Percentiles rank a stretch among this genome's conserved stretches.
These are phyloP conservation scores for Petroica traversi DNA, from an alignment of 2,113 vertebrate species.

Conservation along the genomic window DNA sequence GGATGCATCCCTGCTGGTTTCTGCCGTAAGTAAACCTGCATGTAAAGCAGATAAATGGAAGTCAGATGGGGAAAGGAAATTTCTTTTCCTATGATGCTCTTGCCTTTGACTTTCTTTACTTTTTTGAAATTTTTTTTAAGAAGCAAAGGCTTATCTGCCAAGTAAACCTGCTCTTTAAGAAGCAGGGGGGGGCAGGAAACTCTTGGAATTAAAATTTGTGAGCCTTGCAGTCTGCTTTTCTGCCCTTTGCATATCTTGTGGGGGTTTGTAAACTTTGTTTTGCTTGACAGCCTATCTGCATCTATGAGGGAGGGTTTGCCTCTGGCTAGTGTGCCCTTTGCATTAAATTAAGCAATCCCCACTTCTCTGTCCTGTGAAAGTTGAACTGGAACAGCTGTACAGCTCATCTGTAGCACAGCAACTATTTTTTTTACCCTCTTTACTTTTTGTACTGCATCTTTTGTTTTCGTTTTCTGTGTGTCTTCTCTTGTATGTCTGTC, in stretches of 20 bases:
- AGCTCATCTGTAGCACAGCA: not conserved
- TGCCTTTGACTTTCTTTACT: not conserved
- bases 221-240: not conserved
- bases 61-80: not conserved
- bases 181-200: not conserved
- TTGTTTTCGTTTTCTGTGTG: not conserved
- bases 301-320: not conserved
- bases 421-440: not conserved
- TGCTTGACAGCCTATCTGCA: not conserved
- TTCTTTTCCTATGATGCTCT: not conserved
- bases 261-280: slow-evolving; percentile 1
- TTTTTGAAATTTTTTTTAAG: not conserved
- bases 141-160: not conserved
- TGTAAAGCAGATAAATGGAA: not conserved
- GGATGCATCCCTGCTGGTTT: not conserved
- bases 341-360: not conserved
- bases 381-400: not conserved
- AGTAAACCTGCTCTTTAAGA: not conserved
- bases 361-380: not conserved
- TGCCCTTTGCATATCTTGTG: not conserved
- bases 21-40: slow-evolving; percentile 25
- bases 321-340: not conserved
- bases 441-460: not conserved
- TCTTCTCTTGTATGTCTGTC: not conserved
- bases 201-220: slow-evolving; percentile 16